Evolutionary conservation across 2,888 invertebrate species (phyloP).

Genomic region (Hartigia nigra): DNA sequence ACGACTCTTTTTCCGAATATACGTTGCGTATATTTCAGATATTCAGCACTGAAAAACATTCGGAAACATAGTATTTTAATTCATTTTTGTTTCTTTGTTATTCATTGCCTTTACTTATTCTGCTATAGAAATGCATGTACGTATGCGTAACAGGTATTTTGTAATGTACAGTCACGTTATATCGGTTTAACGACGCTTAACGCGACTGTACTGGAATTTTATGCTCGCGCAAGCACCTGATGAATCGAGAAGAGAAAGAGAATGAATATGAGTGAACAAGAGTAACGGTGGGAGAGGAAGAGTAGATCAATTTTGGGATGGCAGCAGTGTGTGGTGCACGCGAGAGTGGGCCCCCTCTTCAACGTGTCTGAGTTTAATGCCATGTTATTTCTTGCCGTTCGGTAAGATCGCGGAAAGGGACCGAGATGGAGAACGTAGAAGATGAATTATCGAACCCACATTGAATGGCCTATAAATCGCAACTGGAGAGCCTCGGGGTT

Average conservation of each 20-base stretch:
- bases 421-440: slow-evolving; percentile 18
- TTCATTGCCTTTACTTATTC: no score
- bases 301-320: not conserved
- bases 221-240: no score
- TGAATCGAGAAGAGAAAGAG: no score
- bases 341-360: not conserved
- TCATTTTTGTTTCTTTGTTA: no score
- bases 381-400: not conserved
- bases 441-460: slow-evolving; percentile 46
- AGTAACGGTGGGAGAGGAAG: not conserved
- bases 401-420: not conserved
- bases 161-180: no score
- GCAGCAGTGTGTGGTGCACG: not conserved
- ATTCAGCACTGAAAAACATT: not conserved
- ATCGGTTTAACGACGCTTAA: no score
- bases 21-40: not conserved
- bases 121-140: no score
- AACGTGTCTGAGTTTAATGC: not conserved
- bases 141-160: no score
- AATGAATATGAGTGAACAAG: no score
- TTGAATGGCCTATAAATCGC: slow-evolving; percentile 48
- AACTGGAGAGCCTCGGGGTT: slow-evolving; percentile 34
- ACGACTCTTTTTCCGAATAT: not conserved
- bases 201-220: no score
- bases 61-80: not conserved